A percentile compares a stretch with the other conserved stretches of the same genome.
These are phyloP conservation scores for Quiscalus mexicanus DNA, from an alignment of 2,113 vertebrate genomes.

Conservation along the genomic window DNA sequence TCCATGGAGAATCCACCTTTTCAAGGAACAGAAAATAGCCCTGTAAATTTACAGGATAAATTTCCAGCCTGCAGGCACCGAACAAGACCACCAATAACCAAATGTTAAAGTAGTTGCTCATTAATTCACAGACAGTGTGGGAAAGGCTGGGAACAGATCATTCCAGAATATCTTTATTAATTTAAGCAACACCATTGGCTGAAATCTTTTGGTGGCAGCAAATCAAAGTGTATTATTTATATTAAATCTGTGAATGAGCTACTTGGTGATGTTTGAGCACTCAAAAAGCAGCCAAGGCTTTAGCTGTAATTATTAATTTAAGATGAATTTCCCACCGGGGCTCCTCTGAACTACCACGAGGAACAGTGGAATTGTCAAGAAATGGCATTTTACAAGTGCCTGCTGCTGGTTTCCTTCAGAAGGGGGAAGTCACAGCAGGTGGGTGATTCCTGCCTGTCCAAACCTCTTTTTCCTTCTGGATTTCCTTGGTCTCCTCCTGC, in stretches of 20 bases:
- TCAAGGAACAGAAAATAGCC: neutral
- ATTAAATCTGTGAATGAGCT: neutral
- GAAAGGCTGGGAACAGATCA: neutral
- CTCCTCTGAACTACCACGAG: neutral
- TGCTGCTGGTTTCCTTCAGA: fast-evolving
- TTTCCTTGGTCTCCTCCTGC: slow-evolving; percentile 88
- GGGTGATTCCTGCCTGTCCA: neutral
- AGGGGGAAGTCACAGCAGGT: neutral
- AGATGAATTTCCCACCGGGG: neutral
- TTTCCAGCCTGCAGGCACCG: neutral
- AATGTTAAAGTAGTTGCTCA: fast-evolving
- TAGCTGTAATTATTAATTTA: neutral
- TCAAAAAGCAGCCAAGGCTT: neutral
- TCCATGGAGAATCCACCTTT: neutral
- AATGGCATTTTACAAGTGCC: neutral
- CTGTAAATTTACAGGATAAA: neutral
- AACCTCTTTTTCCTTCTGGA: slow-evolving; percentile 94
- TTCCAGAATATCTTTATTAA: neutral
- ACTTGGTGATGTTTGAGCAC: neutral
- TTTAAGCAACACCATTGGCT: neutral
- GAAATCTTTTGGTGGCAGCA: neutral
- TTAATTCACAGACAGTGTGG: neutral
- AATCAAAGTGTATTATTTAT: neutral
- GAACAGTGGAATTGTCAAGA: neutral
- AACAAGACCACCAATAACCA: neutral